A percentile compares a stretch with the other conserved stretches of the same genome.
These are phyloP conservation scores for Microcebus jonahi DNA, from an alignment of 2,113 vertebrate species.

Conservation along the genomic window DNA sequence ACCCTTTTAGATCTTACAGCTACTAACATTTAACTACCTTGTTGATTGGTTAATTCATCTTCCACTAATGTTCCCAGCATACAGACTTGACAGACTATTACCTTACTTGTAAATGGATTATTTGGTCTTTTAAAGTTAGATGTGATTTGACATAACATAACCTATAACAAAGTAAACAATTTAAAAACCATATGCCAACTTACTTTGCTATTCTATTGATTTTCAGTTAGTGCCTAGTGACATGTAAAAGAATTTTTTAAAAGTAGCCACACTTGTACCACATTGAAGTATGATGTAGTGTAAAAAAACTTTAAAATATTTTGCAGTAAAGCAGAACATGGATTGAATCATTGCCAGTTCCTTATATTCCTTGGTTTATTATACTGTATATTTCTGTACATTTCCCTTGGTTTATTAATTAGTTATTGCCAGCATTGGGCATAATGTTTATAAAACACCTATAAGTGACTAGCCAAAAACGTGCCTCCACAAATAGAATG, in stretches of 20 bases:
- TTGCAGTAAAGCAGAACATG: not conserved
- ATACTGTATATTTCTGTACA: too few species aligned
- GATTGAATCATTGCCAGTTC: not conserved
- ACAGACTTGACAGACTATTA: constrained; percentile 69
- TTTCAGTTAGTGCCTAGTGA: constrained; percentile 57
- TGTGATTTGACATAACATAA: constrained; percentile 54
- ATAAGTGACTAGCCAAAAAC: not conserved
- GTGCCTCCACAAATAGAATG: not conserved
- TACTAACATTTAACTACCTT: constrained; percentile 72
- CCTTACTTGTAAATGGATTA: constrained; percentile 73
- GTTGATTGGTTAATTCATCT: constrained; percentile 74
- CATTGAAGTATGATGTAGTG: not conserved
- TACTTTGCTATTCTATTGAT: constrained; percentile 23
- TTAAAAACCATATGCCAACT: constrained; percentile 50
- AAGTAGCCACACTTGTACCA: not conserved
- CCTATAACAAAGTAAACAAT: constrained; percentile 65
- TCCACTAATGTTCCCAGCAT: constrained; percentile 62
- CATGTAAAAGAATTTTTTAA: not conserved
- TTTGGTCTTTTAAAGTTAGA: constrained; percentile 69
- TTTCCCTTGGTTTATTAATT: not conserved
- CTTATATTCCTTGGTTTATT: too few species aligned
- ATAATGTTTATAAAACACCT: not conserved
- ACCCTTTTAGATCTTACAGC: constrained; percentile 55
- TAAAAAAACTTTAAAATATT: not conserved
- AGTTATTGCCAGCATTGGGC: not conserved